Conservation (phyloP, 2,113 vertebrate genomes). For the Pelmatolapia mariae region DNA sequence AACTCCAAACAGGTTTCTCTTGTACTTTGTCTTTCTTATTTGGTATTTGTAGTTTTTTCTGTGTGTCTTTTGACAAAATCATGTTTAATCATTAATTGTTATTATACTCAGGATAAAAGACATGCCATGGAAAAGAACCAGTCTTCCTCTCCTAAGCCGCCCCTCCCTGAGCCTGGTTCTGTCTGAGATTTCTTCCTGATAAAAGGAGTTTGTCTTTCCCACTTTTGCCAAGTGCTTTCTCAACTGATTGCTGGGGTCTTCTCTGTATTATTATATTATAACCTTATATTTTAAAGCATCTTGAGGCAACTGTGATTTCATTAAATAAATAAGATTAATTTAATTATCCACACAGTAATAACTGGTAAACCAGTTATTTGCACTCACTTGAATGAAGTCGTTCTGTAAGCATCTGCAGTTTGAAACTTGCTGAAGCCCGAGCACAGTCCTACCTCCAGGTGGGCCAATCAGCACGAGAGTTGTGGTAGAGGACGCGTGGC, state of each 20-base stretch:
- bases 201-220: not conserved
- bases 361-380: not conserved
- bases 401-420: not conserved
- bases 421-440: not conserved
- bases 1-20: not conserved
- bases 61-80: not conserved
- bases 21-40: not conserved
- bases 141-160: accelerated
- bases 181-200: not conserved
- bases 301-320: not conserved
- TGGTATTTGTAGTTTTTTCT: not conserved
- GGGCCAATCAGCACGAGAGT: slow-evolving; percentile 12
- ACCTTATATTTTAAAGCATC: not conserved
- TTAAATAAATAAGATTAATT: not conserved
- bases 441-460: not conserved
- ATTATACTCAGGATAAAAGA: not conserved
- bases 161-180: not conserved
- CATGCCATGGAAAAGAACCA: not conserved
- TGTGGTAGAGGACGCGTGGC: slow-evolving; percentile 47
- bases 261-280: not conserved
- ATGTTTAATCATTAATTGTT: not conserved
- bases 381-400: not conserved
- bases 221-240: not conserved
- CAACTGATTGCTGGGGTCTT: not conserved
- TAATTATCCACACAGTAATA: not conserved